Conservation (phyloP, 37 sponge, comb jelly and placozoan genomes). For the Agelas oroides region DNA sequence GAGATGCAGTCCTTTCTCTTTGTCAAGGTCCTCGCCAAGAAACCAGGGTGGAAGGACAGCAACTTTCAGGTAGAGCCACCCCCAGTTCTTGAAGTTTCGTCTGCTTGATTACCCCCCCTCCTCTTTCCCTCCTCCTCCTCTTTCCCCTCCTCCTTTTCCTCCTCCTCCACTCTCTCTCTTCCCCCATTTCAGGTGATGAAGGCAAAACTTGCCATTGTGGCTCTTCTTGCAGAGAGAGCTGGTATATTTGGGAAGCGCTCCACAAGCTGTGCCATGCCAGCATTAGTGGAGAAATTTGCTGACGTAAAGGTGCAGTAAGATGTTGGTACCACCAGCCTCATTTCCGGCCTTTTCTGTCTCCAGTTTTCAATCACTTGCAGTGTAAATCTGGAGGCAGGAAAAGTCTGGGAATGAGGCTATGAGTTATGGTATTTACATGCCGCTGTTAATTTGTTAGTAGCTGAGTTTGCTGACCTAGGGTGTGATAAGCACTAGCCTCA, state of each 20-base stretch:
- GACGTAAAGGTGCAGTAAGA: slow-evolving; percentile 73
- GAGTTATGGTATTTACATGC: too few relatives aligned
- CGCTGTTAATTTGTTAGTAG: too few relatives aligned
- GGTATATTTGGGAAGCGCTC: slow-evolving; percentile 80
- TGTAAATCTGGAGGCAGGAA: too few relatives aligned
- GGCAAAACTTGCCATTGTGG: slow-evolving; percentile 72
- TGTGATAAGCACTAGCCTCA: too few relatives aligned
- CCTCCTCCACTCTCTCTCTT: background rate
- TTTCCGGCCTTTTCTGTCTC: too few relatives aligned
- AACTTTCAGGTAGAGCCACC: slow-evolving; percentile 69
- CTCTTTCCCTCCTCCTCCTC: background rate
- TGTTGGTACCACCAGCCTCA: background rate
- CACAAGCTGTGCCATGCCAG: slow-evolving; percentile 61
- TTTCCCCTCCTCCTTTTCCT: background rate
- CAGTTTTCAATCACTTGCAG: too few relatives aligned
- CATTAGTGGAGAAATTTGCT: slow-evolving; percentile 87
- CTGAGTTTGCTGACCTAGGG: too few relatives aligned
- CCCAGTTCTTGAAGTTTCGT: slow-evolving; percentile 19
- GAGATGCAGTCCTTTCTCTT: slow-evolving; percentile 82
- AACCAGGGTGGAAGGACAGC: slow-evolving; percentile 97
- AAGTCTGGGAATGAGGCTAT: too few relatives aligned
- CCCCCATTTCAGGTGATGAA: slow-evolving; percentile 71
- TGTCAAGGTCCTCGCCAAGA: slow-evolving; percentile 76
- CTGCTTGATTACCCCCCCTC: background rate
- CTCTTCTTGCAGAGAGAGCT: slow-evolving; percentile 61